Evolutionary conservation across 23 tunicate species (phyloP), one percentile per base, ranked within the genome.

Genomic region (Styela plicata): DNA sequence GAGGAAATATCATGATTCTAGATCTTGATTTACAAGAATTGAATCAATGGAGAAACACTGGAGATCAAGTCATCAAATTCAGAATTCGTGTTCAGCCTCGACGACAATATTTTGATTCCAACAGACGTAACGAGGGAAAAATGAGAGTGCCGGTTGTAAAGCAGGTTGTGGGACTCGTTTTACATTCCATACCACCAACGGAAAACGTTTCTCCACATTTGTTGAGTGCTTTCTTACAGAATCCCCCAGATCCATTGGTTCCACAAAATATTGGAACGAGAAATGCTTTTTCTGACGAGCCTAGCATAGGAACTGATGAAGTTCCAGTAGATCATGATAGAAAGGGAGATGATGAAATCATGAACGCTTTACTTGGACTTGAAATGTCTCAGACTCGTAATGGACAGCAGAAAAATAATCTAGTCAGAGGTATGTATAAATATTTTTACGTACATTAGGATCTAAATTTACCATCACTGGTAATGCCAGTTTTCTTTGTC

Each of bases 91-190:
- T 67, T 24, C 31, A 18, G 71, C 71, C 71, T 27, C 71, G 71
- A 18, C 71, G 71, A 16, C 71, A 67, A 67, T 67, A 67, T 29
- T 18, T 67, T 1, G 30, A 22, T 25, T 13, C 0, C 30, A 22
- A 24, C 22, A 67, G 13, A 24, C 71, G 24, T 22, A 29, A 17
- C n/a, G 71, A 13, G 24, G 22, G 23, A 16, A 29, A 29, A 22
- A 29, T 16, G 23, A 27, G 71, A 27, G 24, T 67, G 22, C 24
- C 30, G 30, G 31, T 67, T 29, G 71, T 67, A 17, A 22, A 29
- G 16, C 71, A 29, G 17, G 71, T 29, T 67, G 71, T 29, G 71
- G 71, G 71, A 18, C 30, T 67, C 17, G 71, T 67, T 67, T 29
- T 67, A 17, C 71, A 67, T 24, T 67, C 22, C 31, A 67, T 24